Percentiles rank a stretch among this genome's conserved stretches.
phyloP scores from a whole-genome alignment of 1,140 invertebrate species.

The Rhopalosiphum maidis region DNA sequence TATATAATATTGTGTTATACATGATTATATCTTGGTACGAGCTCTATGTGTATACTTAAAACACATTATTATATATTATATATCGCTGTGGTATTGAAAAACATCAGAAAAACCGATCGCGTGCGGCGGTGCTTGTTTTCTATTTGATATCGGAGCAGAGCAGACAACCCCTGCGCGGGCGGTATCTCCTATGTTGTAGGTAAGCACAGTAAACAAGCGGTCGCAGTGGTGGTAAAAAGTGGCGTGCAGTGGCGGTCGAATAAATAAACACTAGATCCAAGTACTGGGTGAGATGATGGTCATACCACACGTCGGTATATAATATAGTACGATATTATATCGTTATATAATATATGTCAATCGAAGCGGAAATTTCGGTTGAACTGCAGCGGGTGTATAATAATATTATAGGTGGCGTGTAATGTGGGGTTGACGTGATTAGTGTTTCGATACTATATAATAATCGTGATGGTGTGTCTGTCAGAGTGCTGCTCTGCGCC shows the following conservation, averaged over 20 bases:
- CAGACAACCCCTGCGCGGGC: background rate
- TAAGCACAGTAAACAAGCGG: background rate
- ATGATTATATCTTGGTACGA: background rate
- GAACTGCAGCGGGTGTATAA: background rate
- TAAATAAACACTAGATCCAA: background rate
- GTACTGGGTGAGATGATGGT: background rate
- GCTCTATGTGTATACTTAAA: background rate
- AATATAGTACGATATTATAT: background rate
- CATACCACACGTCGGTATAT: background rate
- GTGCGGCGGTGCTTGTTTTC: background rate
- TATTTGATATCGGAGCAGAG: background rate
- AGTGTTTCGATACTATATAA: conserved; percentile 39
- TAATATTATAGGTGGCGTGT: background rate
- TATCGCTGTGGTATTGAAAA: background rate
- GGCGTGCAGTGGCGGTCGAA: background rate
- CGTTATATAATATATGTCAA: background rate
- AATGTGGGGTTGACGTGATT: conserved; percentile 35
- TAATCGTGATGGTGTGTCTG: conserved; percentile 6
- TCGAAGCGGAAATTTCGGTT: conserved; percentile 26
- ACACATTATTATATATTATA: background rate
- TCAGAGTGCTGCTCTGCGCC: background rate
- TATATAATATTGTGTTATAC: background rate
- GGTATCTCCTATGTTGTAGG: background rate
- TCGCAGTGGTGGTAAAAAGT: background rate
- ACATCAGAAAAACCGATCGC: conserved; percentile 4